Conservation (phyloP, 2,797 vertebrate genomes). For the Dipus sagitta region DNA sequence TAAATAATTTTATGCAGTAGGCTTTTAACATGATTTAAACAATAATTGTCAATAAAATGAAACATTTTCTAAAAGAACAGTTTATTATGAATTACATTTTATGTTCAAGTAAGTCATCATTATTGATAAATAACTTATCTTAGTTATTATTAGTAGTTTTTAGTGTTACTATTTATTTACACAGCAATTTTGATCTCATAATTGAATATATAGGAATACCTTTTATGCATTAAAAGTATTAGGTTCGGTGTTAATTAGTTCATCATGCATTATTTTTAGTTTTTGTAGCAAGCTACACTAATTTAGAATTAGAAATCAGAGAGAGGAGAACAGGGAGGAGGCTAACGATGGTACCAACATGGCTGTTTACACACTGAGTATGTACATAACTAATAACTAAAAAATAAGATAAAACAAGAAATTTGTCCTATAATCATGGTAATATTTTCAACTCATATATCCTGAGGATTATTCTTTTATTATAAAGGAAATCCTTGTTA, state of each 20-base stretch:
- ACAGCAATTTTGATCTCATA: neutral
- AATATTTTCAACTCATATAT: neutral
- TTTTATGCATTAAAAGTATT: neutral
- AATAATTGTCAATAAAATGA: too few species aligned
- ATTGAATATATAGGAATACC: constrained; percentile 12
- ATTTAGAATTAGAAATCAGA: too few species aligned
- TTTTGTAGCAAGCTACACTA: neutral
- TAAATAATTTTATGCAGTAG: too few species aligned
- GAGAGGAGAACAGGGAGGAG: too few species aligned
- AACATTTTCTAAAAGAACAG: too few species aligned
- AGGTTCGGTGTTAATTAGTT: neutral
- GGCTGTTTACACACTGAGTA: too few species aligned
- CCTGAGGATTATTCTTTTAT: neutral
- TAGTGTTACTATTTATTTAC: constrained; percentile 8
- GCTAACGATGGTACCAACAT: too few species aligned
- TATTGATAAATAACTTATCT: neutral
- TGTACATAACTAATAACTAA: too few species aligned
- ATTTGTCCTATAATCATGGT: too few species aligned
- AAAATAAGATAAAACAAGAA: too few species aligned
- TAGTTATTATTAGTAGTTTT: neutral
- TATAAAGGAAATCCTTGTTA: neutral
- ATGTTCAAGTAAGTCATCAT: neutral
- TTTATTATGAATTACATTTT: neutral
- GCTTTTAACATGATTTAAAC: neutral
- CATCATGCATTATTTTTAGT: neutral